Evolutionary conservation across 1,140 invertebrate species (phyloP), one percentile per base, ranked within the genome.

Genomic region (Riptortus pedestris): DNA sequence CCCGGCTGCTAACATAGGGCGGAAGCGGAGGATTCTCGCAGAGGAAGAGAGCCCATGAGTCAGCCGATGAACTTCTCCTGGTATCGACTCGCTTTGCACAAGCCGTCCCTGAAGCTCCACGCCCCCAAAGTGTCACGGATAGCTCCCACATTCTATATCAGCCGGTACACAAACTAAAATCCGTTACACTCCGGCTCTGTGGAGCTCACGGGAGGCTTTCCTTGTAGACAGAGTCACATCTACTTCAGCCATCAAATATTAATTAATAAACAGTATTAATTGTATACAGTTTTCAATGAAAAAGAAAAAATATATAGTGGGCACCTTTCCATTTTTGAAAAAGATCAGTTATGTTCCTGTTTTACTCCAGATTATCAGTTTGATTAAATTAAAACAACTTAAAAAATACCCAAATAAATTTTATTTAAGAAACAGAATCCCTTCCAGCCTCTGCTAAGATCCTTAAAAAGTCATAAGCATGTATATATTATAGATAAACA

Each of bases 11-110:
- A 69, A 67, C 59, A 55, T 65, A 57, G 59, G 59, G 58, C 57
- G 64, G 59, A 33, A 59, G 57, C 47, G 61, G 45, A 52, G 78
- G 81, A 75, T 83, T 85, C 80, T 82, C 86, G 78, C 86, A 87
- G 82, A 90, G 90, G 86, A 91, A 91, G 83, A 84, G 85, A 79
- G 81, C 83, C 79, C 84, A 85, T 78, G 85, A 87, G 79, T 83
- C 84, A 80, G 83, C 78, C 75, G 87, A 87, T 79, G 89, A 91
- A 81, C 81, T 91, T 81, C 83, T 91, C 86, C 87, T 91, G 89
- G 89, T 91, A 91, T 86, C 84, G 79, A 79, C 76, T 69, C 71
- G 82, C 82, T 82, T 74, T 74, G 73, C 73, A 74, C 61, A 24
- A 61, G 20, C 38, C 31, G 28, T 59, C 51, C 51, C 51, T 24